Percentiles rank a stretch among this genome's conserved stretches.
These are phyloP conservation scores for Acrocephalus kingi DNA, from an alignment of 2,113 vertebrate genomes.

Conservation along the genomic window DNA sequence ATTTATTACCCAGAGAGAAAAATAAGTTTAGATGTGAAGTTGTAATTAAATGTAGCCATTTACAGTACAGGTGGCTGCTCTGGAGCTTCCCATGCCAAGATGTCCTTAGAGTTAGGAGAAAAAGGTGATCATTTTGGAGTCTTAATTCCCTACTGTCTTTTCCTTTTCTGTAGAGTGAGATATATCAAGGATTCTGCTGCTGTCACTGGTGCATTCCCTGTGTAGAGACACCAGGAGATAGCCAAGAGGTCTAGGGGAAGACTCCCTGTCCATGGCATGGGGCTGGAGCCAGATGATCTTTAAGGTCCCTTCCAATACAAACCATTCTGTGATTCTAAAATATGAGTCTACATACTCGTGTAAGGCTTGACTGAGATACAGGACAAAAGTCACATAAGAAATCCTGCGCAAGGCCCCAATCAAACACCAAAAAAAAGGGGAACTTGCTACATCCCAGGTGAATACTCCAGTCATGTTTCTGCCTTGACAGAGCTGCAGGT, in stretches of 20 bases:
- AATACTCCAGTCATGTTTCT: neutral
- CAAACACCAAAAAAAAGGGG: neutral
- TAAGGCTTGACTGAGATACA: neutral
- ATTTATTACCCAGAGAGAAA: neutral
- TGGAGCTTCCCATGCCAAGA: neutral
- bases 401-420: neutral
- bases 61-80: neutral
- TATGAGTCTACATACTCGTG: fast-evolving
- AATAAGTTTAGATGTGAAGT: neutral
- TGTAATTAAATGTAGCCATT: neutral
- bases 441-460: neutral
- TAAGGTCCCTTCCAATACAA: neutral
- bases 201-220: neutral
- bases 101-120: neutral
- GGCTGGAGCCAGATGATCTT: neutral
- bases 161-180: neutral
- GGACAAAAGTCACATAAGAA: neutral
- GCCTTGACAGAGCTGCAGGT: neutral
- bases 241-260: neutral
- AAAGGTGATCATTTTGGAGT: neutral
- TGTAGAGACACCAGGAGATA: neutral
- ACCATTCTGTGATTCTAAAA: neutral
- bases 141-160: neutral
- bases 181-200: neutral
- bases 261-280: neutral